Base-by-base conservation (phyloP, 2,888 invertebrate species). In the Eustalomyia histrio region DNA sequence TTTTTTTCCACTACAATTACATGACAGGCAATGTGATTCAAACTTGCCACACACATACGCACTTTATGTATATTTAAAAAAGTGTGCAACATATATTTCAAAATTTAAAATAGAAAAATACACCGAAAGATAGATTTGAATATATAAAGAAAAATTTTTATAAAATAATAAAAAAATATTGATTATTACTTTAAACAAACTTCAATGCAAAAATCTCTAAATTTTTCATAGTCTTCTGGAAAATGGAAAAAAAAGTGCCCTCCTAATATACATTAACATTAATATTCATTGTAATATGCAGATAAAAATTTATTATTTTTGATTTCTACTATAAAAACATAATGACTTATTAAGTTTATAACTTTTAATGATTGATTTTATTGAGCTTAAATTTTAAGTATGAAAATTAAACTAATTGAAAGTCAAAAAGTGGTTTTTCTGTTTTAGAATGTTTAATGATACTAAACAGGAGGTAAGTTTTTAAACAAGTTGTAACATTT, bases 1-100 rank as follows among this genome's bases (percentile, higher is more conserved):
- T 57, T 61, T 58, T n/a, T 67, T n/a, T 21, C 35, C 55, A 55
- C 73, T 73, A 52, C 61, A 68, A 74, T 64, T 64, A 69, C 65
- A 73, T 68, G 68, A 73, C 64, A 69, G 43, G 47, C 43, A 69
- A 60, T 60, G 69, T 60, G 74, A 52, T 69, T 53, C 16, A 43
- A 75, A 43, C 18, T 16, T 9, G 16, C 6, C 1, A 35, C 14
- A 17, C 21, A 16, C 43, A 39, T 39, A 39, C 39, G 39, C 39
- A 39, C 4, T 12, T 12, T 39, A 39, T 39, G 39, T 39, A 39
- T 39, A 12, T 12, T 39, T 39, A 1, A 6, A 29, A 29, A 1
- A 29, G 29, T 29, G 29, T 29, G 29, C 7, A 7, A 29, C 29
- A 29, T 7, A 6, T 29, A 29, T 29, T 29, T 24, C n/a, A n/a